Base-by-base conservation (phyloP, 2,888 invertebrate species). In the Erpobdella octoculata region DNA sequence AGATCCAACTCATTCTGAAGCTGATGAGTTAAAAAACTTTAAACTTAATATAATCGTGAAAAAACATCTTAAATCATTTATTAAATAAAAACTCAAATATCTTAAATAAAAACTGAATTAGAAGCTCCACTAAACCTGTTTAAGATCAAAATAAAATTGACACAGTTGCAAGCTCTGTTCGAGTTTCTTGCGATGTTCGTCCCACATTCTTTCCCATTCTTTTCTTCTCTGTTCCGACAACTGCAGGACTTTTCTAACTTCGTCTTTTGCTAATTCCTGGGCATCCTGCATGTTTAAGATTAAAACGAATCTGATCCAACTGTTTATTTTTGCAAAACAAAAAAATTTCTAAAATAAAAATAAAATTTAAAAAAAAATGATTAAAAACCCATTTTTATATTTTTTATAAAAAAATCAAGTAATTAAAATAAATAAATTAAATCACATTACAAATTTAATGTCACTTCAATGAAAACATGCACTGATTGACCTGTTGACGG, bases 1-100 rank as follows among this genome's bases (percentile, higher is more conserved):
- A 89, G 88, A 78, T 88, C 87, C 72, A 91, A 85, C 79, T 89
- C 89, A 31, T 86, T 86, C 80, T 89, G 88, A 72, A 91, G 89
- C 81, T 89, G 86, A 74, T 86, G 85, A 70, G 8, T 12, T 33
- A n/a, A 35, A 33, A 5, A 18, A 2, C 25, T n/a, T n/a, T n/a
- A n/a, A n/a, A n/a, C n/a, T n/a, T n/a, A n/a, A n/a, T n/a, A n/a
- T n/a, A n/a, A n/a, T n/a, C n/a, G n/a, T n/a, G n/a, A n/a, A n/a
- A n/a, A n/a, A n/a, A n/a, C n/a, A n/a, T n/a, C n/a, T n/a, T n/a
- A n/a, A n/a, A n/a, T n/a, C n/a, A n/a, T n/a, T n/a, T 31, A 28
- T n/a, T 8, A 28, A 25, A 28, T 37, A 41, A 48, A 41, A 48
- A 6, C 35, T 53, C 21, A n/a, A 48, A 21, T 9, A 48, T 48